Base-by-base conservation (phyloP, 2,888 invertebrate genomes). In the Minunthozetes semirufus region DNA sequence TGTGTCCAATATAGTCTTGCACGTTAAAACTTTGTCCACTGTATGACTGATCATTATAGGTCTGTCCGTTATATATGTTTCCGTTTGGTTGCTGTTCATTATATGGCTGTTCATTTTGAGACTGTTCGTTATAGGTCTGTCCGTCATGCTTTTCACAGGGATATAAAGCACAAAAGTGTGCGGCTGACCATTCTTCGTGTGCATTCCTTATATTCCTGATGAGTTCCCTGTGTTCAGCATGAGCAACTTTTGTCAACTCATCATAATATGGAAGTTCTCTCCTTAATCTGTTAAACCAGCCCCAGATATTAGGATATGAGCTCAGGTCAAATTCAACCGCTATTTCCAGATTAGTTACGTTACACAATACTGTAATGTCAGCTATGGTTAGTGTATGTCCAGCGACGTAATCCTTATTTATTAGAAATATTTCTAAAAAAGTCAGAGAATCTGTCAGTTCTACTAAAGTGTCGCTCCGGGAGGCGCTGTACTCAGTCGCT, bases 211-310 rank as follows among this genome's bases (percentile, higher is more conserved):
- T 42, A 22, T 22, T 27, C 53, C 29, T 68, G 17, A 74, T 74
- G 11, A 70, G 50, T 38, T 68, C 19, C 42, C 74, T 38, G 22
- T 50, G 53, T 33, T 74, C 74, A 19, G 72, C 70, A 25, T 74
- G 70, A 15, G 74, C 74, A n/a, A 56, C 25, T 48, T 75, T 72
- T 0, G 72, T 75, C 19, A 75, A 13, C 19, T 25, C 9, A 22
- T 75, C 61, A 50, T 75, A 75, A 53, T 75, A 75, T 9, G 75
- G 75, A 17, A 75, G 46, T 56, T 75, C 74, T n/a, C 59, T 33
- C 11, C 74, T 48, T 15, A 74, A 59, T 19, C 74, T 15, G 25
- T 75, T 75, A 29, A 68, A n/a, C 75, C 75, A 75, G 33, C 46
- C 33, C 72, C 72, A 72, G 29, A 75, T 72, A 46, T 75, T 75